A percentile compares a stretch with the other conserved stretches of the same genome.
Conservation (phyloP, 2,797 vertebrate genomes). For the Craterocephalus amniculus region DNA sequence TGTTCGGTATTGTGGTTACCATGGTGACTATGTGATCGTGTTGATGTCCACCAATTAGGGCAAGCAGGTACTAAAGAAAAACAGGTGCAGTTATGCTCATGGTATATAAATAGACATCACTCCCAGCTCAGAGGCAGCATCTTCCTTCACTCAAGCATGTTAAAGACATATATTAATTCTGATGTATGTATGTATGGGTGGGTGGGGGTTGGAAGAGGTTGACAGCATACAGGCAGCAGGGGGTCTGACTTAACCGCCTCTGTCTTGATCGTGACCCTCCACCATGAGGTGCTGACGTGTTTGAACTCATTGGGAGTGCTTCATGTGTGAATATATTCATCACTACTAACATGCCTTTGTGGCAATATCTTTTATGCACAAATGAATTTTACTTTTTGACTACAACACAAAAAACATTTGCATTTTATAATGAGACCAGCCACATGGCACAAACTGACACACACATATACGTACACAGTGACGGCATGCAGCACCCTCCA, state of each 20-base stretch:
- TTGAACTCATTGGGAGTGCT: constrained; percentile 61
- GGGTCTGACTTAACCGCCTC: constrained; percentile 49
- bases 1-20: constrained; percentile 60
- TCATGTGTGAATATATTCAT: constrained; percentile 16
- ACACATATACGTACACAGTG: constrained; percentile 10
- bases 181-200: constrained; percentile 16
- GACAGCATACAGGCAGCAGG: constrained; percentile 31
- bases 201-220: constrained; percentile 20
- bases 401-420: constrained; percentile 43
- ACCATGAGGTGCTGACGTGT: constrained; percentile 62
- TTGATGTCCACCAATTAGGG: constrained; percentile 36
- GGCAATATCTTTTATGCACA: constrained; percentile 48
- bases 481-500: constrained; percentile 47
- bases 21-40: constrained; percentile 62
- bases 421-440: constrained; percentile 39
- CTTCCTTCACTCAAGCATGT: constrained; percentile 8
- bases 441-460: constrained; percentile 18
- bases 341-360: constrained; percentile 41
- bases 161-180: constrained; percentile 21
- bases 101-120: constrained; percentile 47
- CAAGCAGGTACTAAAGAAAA: constrained; percentile 41
- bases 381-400: constrained; percentile 60
- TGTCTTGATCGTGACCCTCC: constrained; percentile 53
- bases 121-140: constrained; percentile 26
- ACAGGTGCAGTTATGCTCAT: constrained; percentile 19